Evolutionary conservation across 64 coral and sea anemone species (phyloP).

Genomic region (Acropora tenuis): DNA sequence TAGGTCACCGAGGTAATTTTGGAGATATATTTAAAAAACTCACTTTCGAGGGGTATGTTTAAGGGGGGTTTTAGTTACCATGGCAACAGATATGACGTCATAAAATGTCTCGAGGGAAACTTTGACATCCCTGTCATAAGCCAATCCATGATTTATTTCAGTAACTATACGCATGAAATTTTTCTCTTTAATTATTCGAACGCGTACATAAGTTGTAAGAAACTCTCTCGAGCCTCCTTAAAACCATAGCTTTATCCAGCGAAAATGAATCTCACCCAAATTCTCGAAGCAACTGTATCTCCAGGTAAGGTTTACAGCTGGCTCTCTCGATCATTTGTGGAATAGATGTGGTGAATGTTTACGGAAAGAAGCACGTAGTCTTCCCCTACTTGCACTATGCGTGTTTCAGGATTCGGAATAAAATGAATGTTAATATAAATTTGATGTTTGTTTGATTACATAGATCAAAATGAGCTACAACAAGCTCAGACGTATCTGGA

Average conservation of each 20-base stretch:
- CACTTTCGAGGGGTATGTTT: too few relatives aligned
- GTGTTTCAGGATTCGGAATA: slow-evolving; percentile 7
- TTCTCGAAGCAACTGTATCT: slow-evolving; percentile 97
- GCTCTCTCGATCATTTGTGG: not conserved
- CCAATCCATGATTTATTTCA: too few relatives aligned
- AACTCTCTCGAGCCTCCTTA: not conserved
- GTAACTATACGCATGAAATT: too few relatives aligned
- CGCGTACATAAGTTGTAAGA: too few relatives aligned
- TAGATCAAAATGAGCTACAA: slow-evolving; percentile 96
- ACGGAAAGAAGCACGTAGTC: slow-evolving; percentile 80
- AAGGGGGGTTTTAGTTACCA: too few relatives aligned
- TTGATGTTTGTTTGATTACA: slow-evolving; percentile 36
- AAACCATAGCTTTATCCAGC: slow-evolving; percentile 2
- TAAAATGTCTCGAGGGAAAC: too few relatives aligned
- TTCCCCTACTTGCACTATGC: slow-evolving; percentile 8
- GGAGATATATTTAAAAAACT: too few relatives aligned
- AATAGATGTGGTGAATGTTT: not conserved
- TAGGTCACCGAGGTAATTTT: too few relatives aligned
- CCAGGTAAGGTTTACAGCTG: slow-evolving; percentile 77
- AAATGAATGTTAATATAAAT: not conserved
- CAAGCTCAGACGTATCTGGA: slow-evolving; percentile 84
- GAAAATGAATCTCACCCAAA: slow-evolving; percentile 88
- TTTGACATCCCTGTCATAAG: too few relatives aligned
- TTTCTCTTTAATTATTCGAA: too few relatives aligned
- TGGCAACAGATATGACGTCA: too few relatives aligned